These are phyloP conservation scores for Rhegmatorhina hoffmannsi DNA, from an alignment of 2,113 vertebrate genomes.

Conservation along the genomic window DNA sequence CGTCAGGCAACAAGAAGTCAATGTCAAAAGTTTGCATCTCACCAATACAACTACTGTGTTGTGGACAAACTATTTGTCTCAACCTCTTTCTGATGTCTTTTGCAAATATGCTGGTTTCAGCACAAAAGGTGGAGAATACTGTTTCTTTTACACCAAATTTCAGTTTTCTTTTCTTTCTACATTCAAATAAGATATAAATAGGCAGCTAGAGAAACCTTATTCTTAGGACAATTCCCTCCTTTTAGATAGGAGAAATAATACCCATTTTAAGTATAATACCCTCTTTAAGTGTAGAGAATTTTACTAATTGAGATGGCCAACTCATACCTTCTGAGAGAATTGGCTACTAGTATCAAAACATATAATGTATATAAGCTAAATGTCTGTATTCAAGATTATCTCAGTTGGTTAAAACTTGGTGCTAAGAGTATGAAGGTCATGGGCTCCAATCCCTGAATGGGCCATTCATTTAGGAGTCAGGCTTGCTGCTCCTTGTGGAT, in stretches of 20 bases:
- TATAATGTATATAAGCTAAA: not conserved
- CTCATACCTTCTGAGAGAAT: not conserved
- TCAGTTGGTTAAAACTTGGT: not conserved
- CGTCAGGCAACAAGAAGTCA: not conserved
- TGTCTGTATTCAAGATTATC: not conserved
- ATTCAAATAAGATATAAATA: not conserved
- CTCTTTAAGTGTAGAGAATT: not conserved
- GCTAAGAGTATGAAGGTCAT: not conserved
- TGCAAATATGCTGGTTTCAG: not conserved
- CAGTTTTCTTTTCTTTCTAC: not conserved
- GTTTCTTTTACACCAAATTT: not conserved
- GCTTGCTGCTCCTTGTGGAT: not conserved
- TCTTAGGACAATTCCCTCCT: not conserved
- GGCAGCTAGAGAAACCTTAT: not conserved
- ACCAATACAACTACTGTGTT: not conserved
- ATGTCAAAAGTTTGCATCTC: not conserved
- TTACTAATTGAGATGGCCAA: not conserved
- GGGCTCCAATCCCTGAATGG: not conserved
- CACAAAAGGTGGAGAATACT: not conserved
- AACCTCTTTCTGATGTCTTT: not conserved
- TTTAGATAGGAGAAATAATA: not conserved
- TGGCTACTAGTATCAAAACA: not conserved
- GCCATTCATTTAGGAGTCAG: not conserved
- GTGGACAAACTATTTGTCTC: not conserved
- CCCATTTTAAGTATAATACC: not conserved